Evolutionary conservation across 2,888 invertebrate species (phyloP).

Genomic region (Agonum fuliginosum): DNA sequence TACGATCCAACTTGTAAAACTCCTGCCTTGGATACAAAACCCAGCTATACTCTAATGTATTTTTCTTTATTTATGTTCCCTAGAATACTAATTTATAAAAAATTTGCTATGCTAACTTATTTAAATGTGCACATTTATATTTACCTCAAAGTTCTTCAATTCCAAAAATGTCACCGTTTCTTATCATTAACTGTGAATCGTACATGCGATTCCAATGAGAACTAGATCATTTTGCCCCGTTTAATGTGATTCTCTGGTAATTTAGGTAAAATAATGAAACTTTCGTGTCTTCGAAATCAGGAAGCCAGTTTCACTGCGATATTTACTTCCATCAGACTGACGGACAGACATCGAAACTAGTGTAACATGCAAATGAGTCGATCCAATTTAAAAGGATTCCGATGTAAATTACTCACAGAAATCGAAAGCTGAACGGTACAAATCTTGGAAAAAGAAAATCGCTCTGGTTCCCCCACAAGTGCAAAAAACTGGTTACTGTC

Average conservation of each 20-base stretch:
- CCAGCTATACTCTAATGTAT: no score
- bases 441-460: constrained; percentile 46
- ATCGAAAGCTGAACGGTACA: constrained; percentile 50
- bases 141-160: no score
- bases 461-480: constrained; percentile 2
- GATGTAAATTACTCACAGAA: constrained; percentile 55
- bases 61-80: no score
- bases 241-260: background rate
- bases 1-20: no score
- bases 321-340: constrained; percentile 17
- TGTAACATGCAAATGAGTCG: constrained; percentile 55
- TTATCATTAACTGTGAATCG: no score
- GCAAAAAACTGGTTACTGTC: constrained; percentile 34
- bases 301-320: constrained; percentile 27
- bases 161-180: no score
- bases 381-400: constrained; percentile 58
- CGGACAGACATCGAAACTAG: constrained; percentile 48
- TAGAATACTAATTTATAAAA: no score
- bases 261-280: constrained; percentile 24
- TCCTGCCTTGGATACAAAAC: no score
- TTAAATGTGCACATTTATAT: no score
- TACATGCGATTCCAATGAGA: background rate
- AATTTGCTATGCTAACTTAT: no score
- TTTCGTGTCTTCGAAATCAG: constrained; percentile 12
- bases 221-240: background rate